Base-by-base conservation (phyloP, 2,888 invertebrate species). In the Clunio marinus region DNA sequence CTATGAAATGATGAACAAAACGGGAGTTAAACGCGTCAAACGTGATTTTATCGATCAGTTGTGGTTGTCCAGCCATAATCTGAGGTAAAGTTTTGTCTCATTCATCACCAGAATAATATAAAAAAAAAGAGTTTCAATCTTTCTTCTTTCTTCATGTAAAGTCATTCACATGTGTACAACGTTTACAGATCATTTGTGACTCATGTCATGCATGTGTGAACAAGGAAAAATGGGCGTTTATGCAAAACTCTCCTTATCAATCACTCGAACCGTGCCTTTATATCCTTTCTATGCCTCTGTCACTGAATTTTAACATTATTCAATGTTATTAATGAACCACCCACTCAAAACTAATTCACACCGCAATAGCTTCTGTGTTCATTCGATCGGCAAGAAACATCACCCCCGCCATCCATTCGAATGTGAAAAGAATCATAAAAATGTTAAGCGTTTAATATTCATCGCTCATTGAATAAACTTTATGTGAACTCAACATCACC, bases 1-100 rank as follows among this genome's bases (percentile, higher is more conserved):
- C 1, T 88, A 91, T 73, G 94, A 95, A 75, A 85, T 88, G 70
- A 88, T 88, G 71, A 92, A 90, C 78, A 94, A 94, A 79, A 92
- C 92, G 75, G 90, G 91, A 7, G 90, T 93, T 51, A 90, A 92
- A 73, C 83, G 89, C 73, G 91, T 93, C 0, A 92, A 93, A 75
- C 81, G 93, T 3, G 90, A 91, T 76, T 92, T 94, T 72, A 86
- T 94, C 69, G 92, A 93, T 74, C 83, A 84, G 70, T 81, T 95
- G 46, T 93, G 93, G 92, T 81, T 84, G 66, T 85, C 86, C 70
- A 92, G 91, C 77, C 90, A 91, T 76, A 87, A 88, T 74, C 80
- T 92, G 78, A 83, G 88, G 79, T 79, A 74, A 57, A 69, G n/a
- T n/a, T n/a, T n/a, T n/a, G n/a, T n/a, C n/a, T n/a, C n/a, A n/a